These are phyloP conservation scores for Trachelus iudaicus DNA, from an alignment of 2,888 invertebrate species.

Conservation along the genomic window DNA sequence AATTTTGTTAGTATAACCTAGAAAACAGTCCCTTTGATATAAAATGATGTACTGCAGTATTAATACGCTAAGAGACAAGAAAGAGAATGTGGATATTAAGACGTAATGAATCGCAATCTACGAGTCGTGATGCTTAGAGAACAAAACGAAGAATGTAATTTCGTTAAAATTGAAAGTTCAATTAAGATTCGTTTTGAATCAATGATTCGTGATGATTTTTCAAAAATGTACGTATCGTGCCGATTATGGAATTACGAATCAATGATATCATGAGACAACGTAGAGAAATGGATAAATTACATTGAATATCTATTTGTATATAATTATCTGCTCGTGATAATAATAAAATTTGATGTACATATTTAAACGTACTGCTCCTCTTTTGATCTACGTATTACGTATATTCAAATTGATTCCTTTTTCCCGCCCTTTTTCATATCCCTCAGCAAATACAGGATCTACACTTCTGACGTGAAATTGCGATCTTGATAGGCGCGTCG, in stretches of 20 bases:
- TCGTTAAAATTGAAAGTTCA: not conserved
- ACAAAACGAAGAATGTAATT: not conserved
- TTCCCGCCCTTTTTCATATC: not conserved
- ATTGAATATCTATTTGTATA: slow-evolving; percentile 60
- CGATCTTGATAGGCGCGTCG: not conserved
- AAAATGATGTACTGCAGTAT: slow-evolving; percentile 61
- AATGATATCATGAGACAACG: not conserved
- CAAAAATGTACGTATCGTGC: not conserved
- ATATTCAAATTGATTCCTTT: not conserved
- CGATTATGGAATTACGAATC: not conserved
- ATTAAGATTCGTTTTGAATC: not conserved
- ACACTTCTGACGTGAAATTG: not conserved
- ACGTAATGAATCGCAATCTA: not conserved
- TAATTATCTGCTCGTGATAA: slow-evolving; percentile 57
- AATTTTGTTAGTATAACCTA: not conserved
- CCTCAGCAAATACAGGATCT: not conserved
- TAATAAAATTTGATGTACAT: slow-evolving; percentile 64
- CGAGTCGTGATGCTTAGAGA: not conserved
- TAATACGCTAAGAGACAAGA: slow-evolving; percentile 47
- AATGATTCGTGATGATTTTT: not conserved
- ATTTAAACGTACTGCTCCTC: slow-evolving; percentile 41
- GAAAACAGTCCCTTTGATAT: not conserved
- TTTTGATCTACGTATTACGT: not conserved
- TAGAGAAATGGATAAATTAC: not conserved
- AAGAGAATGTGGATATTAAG: not conserved